Evolutionary conservation across 2,113 vertebrate species (phyloP).

Genomic region (Semicossyphus pulcher): DNA sequence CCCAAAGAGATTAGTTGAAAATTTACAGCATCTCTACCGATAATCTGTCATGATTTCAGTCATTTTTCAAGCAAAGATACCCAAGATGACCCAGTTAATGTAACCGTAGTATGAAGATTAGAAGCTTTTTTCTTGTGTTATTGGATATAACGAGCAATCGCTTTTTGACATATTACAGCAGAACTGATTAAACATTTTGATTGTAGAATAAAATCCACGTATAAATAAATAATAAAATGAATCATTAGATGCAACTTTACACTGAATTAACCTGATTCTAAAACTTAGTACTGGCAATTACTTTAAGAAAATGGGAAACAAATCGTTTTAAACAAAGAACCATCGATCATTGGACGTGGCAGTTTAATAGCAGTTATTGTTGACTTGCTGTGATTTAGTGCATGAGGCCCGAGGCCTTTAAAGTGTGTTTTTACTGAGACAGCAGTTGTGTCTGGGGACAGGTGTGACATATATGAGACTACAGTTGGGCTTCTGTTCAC

Average conservation of each 20-base stretch:
- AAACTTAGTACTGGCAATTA: neutral
- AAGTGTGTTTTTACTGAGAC: constrained; percentile 12
- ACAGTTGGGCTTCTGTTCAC: constrained; percentile 3
- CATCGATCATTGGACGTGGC: neutral
- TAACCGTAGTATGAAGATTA: no score
- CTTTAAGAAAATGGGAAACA: neutral
- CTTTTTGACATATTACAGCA: no score
- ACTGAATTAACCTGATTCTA: neutral
- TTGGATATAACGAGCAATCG: no score
- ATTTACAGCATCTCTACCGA: no score
- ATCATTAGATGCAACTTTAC: neutral
- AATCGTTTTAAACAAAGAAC: neutral
- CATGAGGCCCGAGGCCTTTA: neutral
- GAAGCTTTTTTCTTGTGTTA: no score
- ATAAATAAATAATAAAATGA: no score
- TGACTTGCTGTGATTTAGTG: neutral
- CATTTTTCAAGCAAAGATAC: no score
- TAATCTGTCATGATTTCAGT: no score
- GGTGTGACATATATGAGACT: constrained; percentile 32
- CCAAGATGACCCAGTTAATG: no score
- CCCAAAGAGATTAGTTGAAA: no score
- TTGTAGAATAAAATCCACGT: no score
- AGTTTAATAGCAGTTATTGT: neutral
- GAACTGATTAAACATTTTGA: no score
- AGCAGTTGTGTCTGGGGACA: constrained; percentile 31